Base-by-base conservation (phyloP, 2,113 vertebrate genomes). In the Acrocephalus kingi region DNA sequence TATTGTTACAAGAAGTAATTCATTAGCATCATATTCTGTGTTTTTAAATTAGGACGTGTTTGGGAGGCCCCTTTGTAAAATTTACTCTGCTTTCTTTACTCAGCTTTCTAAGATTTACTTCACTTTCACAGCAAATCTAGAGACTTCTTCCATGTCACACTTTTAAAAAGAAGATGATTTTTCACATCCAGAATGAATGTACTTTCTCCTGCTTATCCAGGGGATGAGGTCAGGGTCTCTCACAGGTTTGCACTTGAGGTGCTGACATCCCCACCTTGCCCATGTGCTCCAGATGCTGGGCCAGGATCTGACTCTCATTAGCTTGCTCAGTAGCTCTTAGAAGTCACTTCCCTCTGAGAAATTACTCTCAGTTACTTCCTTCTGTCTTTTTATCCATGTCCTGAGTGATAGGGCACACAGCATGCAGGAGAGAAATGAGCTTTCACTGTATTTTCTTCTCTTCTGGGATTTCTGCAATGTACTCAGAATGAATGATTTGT, bases 81-180 rank as follows among this genome's bases (percentile, higher is more conserved):
- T 87, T 94, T 55, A 56, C 27, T 75, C 31, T 63, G 69, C 49
- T 82, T 88, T 85, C 67, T 76, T 94, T 59, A 48, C n/a, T 63
- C n/a, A 33, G 46, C 24, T 85, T 90, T 87, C 62, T 37, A 31
- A 59, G 18, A 21, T 89, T 76, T 55, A 52, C 9, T 77, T 82
- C 3, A 0, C 12, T 56, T 30, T 79, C 67, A 16, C 43, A 64
- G 62, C 7, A 72, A 59, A 72, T 11, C 62, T 48, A 51, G 41
- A 73, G 16, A 68, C 27, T 6, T 43, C 30, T 80, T 56, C 79
- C 24, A 35, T 24, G 21, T 35, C 46, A 17, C 49, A 27, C 4
- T 68, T 68, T 30, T 20, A 41, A 46, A 90, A 51, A 25, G 20
- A 63, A 41, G 45, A 73, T 21, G 13, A 37, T 41, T n/a, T 62